phyloP scores from a whole-genome alignment of 2,888 invertebrate species.

The Allolobophora icterica region DNA sequence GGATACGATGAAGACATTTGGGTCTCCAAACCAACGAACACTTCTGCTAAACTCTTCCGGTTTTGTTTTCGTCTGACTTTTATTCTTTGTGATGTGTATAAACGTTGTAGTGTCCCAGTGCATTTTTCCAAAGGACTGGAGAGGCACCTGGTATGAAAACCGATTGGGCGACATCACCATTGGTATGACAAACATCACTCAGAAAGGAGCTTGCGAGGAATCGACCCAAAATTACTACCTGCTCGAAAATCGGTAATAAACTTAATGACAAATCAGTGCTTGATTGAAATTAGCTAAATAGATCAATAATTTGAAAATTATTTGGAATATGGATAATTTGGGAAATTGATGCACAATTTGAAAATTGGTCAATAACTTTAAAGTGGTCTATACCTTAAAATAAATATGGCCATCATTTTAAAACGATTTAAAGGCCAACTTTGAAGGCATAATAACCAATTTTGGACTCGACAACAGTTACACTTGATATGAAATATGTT shows the following conservation, averaged over 20 bases:
- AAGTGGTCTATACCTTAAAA: too few relatives aligned
- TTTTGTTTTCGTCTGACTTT: neutral
- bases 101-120: neutral
- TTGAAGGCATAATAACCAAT: too few relatives aligned
- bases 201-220: neutral
- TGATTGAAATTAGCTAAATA: neutral
- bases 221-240: neutral
- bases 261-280: neutral
- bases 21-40: neutral
- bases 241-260: slow-evolving; percentile 18
- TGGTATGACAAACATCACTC: neutral
- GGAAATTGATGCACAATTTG: too few relatives aligned
- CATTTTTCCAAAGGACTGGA: slow-evolving; percentile 19
- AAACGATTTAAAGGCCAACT: too few relatives aligned
- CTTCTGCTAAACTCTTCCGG: neutral
- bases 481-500: too few relatives aligned
- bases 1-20: neutral
- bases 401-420: too few relatives aligned
- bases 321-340: too few relatives aligned
- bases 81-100: neutral
- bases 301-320: too few relatives aligned
- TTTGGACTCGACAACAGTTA: too few relatives aligned
- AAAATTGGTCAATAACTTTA: too few relatives aligned
- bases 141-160: slow-evolving; percentile 22
- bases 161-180: neutral